Conservation (phyloP, 2,797 vertebrate genomes). For the Characodon lateralis region DNA sequence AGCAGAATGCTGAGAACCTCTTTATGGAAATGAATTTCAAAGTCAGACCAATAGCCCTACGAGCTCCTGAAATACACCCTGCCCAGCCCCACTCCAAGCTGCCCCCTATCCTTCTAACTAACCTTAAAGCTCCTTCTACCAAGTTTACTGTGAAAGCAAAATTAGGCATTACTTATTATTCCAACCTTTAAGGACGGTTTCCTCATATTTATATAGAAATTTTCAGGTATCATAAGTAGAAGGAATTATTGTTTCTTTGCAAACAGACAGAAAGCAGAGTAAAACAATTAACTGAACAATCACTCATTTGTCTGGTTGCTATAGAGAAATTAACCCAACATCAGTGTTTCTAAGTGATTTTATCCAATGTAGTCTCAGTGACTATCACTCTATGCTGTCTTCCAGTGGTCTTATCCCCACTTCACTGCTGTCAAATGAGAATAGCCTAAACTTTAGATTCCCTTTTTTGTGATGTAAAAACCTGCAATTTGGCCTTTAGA, state of each 20-base stretch:
- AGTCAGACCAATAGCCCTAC: conserved; percentile 74
- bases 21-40: conserved; percentile 79
- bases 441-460: background rate
- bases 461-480: background rate
- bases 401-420: background rate
- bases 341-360: too few species aligned
- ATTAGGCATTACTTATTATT: background rate
- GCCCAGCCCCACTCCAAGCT: conserved; percentile 51
- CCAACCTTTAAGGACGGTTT: background rate
- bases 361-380: background rate
- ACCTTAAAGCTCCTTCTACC: conserved; percentile 9
- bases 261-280: background rate
- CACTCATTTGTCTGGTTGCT: background rate
- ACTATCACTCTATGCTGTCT: too few species aligned
- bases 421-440: background rate
- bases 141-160: conserved; percentile 2
- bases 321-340: background rate
- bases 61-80: conserved; percentile 81
- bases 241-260: background rate
- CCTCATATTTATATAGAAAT: background rate
- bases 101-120: conserved; percentile 23
- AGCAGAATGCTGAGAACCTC: conserved; percentile 73
- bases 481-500: background rate
- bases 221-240: background rate
- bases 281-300: background rate